Conservation (phyloP, 2,888 invertebrate species). For the Monochamus alternatus region DNA sequence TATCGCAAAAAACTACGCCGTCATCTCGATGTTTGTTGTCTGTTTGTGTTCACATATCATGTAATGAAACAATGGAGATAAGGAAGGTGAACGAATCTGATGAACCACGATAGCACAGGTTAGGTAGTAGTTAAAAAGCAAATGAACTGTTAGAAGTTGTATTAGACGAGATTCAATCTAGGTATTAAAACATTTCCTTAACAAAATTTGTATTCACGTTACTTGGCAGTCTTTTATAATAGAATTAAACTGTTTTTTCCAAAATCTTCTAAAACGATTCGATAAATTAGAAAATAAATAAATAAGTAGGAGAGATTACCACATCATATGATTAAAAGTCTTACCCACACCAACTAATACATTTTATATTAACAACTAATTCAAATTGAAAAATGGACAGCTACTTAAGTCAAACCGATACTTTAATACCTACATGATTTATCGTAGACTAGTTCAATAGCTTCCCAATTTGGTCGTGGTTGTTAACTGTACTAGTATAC, state of each 20-base stretch:
- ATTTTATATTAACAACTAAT: constrained; percentile 9
- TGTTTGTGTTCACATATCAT: background rate
- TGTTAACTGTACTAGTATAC: constrained; percentile 29
- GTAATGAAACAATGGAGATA: too few species aligned
- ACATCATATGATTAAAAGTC: background rate
- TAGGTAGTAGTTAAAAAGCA: too few species aligned
- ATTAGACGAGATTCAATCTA: too few species aligned
- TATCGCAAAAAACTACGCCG: background rate
- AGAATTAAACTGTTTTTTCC: too few species aligned
- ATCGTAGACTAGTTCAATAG: constrained; percentile 32
- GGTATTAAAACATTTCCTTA: too few species aligned
- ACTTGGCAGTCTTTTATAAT: background rate
- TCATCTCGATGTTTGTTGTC: constrained; percentile 9
- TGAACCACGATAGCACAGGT: too few species aligned
- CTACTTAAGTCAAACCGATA: constrained; percentile 34
- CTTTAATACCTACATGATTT: constrained; percentile 30
- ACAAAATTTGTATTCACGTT: background rate
- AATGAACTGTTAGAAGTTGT: too few species aligned
- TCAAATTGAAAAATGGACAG: constrained; percentile 38
- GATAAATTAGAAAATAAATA: too few species aligned
- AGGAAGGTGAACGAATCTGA: too few species aligned
- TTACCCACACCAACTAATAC: constrained; percentile 19
- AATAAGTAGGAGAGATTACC: too few species aligned
- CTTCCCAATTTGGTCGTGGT: constrained; percentile 29
- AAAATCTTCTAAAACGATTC: too few species aligned